Base-by-base conservation (phyloP, 2,797 vertebrate genomes). In the Syngnathus rostellatus region DNA sequence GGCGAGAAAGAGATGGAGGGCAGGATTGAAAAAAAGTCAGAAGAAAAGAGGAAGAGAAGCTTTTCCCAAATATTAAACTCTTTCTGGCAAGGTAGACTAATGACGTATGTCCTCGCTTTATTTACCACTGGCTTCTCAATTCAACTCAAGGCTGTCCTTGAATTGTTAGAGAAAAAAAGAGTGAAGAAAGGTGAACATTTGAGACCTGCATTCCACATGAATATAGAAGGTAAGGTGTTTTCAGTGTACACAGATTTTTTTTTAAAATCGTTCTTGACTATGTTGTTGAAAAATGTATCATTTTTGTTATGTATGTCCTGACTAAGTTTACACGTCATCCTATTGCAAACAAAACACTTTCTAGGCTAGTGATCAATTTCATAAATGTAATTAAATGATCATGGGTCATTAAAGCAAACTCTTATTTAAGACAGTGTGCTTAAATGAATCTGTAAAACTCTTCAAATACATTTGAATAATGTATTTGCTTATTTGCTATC, bases 61-160 rank as follows among this genome's bases (percentile, higher is more conserved):
- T 83, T 83, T 72, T 72, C 75, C 73, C 77, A 77, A 84, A 81
- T 70, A 41, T 72, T 80, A 68, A 81, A 76, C 72, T 78, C 68
- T 77, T 66, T 66, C 46, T 80, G 72, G 66, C 72, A 77, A 25
- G 10, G 69, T 65, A 65, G 72, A 72, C 76, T 77, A 81, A 83
- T 83, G 70, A 80, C 11, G 14, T 72, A 73, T 66, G 74, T 65
- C 72, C 64, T 63, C 39, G 65, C 68, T 81, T 77, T 78, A 73
- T 79, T 81, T 74, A 77, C 63, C 68, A 45, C 69, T 63, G 21
- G 4, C 57, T 62, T 74, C 70, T 31, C 31, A 31, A 31, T 31
- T 71, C 64, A 21, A 72, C 67, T 74, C n/a, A 12, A 51, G 63
- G 66, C 81, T 68, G 72, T 77, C 74, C 74, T 81, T 76, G 73